A percentile compares a stretch with the other conserved stretches of the same genome.
Conservation (phyloP, 2,113 vertebrate species). For the Myiopsitta monachus region DNA sequence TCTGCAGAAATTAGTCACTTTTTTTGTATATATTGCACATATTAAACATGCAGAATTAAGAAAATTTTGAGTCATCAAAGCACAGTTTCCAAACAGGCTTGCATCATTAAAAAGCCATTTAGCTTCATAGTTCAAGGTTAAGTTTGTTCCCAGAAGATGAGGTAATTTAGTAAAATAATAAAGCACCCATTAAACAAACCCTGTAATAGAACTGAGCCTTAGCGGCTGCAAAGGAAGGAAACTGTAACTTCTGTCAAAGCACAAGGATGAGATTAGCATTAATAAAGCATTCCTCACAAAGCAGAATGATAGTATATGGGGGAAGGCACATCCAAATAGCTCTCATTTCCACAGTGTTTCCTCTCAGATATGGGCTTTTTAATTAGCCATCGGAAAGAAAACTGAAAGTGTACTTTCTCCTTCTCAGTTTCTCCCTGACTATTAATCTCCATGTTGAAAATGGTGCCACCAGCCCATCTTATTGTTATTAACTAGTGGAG, state of each 20-base stretch:
- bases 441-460: background rate
- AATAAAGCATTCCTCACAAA: conserved; percentile 61
- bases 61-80: conserved; percentile 30
- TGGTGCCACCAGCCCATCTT: conserved; percentile 4
- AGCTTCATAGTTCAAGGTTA: conserved; percentile 57
- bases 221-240: conserved; percentile 70
- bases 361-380: conserved; percentile 51
- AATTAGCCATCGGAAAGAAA: conserved; percentile 68
- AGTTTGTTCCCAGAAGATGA: conserved; percentile 67
- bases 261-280: conserved; percentile 52
- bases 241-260: conserved; percentile 67
- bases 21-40: background rate
- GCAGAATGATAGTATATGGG: background rate
- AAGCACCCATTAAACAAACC: conserved; percentile 53
- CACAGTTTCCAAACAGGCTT: conserved; percentile 40
- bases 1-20: background rate
- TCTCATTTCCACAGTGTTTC: conserved; percentile 64
- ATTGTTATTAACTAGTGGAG: conserved; percentile 30
- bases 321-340: conserved; percentile 52
- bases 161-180: conserved; percentile 69
- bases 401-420: conserved; percentile 57
- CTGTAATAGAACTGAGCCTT: conserved; percentile 56
- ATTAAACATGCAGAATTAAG: conserved; percentile 8
- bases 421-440: background rate
- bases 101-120: conserved; percentile 63